These are phyloP conservation scores for Pristionchus fissidentatus DNA, from an alignment of 2,888 invertebrate species.

Conservation along the genomic window DNA sequence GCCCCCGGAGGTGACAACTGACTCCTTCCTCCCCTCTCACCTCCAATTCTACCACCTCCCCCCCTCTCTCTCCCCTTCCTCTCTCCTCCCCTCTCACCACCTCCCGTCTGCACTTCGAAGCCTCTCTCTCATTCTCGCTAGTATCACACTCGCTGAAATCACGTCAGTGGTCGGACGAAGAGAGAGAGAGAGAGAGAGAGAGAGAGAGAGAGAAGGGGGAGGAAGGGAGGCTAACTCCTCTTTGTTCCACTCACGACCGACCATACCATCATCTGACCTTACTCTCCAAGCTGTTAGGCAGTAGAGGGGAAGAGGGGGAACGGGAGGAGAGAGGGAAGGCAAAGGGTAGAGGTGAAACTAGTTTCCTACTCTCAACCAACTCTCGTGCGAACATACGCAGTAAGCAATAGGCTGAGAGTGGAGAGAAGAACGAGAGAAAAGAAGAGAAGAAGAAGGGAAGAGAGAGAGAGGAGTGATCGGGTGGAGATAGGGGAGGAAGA, in stretches of 20 bases:
- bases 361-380: neutral
- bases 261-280: conserved; percentile 31
- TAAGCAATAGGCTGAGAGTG: conserved; percentile 2
- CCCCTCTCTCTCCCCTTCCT: neutral
- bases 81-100: neutral
- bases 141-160: conserved; percentile 6
- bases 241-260: neutral
- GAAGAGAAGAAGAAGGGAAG: neutral
- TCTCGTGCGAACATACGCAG: conserved; percentile 23
- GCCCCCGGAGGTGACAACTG: conserved; percentile 4
- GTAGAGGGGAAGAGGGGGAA: too few relatives aligned
- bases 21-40: conserved; percentile 10
- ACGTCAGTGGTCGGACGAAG: conserved; percentile 4
- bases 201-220: too few relatives aligned
- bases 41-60: conserved; percentile 9
- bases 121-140: too few relatives aligned
- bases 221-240: too few relatives aligned
- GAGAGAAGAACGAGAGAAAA: neutral
- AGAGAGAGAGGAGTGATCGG: too few relatives aligned
- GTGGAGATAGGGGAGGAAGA: neutral
- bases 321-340: conserved; percentile 25
- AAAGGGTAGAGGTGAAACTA: conserved; percentile 26
- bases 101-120: conserved; percentile 1
- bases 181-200: too few relatives aligned
- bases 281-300: conserved; percentile 17